Evolutionary conservation across 2,888 invertebrate genomes (phyloP), one percentile per base, ranked within the genome.

Genomic region (Fabriciana adippe): DNA sequence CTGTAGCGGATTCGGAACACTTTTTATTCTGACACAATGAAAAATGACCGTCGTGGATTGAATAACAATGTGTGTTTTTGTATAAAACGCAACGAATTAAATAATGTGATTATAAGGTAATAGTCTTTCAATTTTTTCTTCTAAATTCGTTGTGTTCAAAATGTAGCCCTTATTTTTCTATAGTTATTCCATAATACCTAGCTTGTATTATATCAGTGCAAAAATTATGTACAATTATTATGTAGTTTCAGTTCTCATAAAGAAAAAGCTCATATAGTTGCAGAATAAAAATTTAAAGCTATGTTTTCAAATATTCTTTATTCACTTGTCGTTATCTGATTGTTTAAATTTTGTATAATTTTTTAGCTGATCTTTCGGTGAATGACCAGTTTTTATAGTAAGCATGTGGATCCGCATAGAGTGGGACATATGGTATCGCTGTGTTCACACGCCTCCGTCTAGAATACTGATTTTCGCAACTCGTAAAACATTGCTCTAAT

Each of bases 1-100:
- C 76, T 73, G 21, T 45, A n/a, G 14, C 16, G 13, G 31, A 1
- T 80, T 73, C 73, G 70, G 74, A 75, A 78, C 69, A 76, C 72
- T 81, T 83, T 83, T 83, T 82, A 81, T 83, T 81, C 77, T 78
- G 73, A 77, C 81, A 77, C 81, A 81, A 81, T 85, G 84, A 86
- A 80, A 82, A 85, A 84, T 81, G 79, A 75, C 71, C 70, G 75
- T 63, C 75, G 81, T 76, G 84, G 76, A 84, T 85, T 86, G 88
- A 89, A 89, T 89, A 85, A 80, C 83, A 89, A 85, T 55, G 31
- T 55, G 31, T 53, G 48, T 65, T 41, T 41, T 41, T 41, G 35
- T 41, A 11, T 41, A 41, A 41, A 41, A 41, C 35, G 35, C 35
- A 35, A 8, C 3, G 2, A 41, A 41, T 8, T 41, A 41, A 41